Base-by-base conservation (phyloP, 2,113 vertebrate genomes). In the Chaenogobius annularis region DNA sequence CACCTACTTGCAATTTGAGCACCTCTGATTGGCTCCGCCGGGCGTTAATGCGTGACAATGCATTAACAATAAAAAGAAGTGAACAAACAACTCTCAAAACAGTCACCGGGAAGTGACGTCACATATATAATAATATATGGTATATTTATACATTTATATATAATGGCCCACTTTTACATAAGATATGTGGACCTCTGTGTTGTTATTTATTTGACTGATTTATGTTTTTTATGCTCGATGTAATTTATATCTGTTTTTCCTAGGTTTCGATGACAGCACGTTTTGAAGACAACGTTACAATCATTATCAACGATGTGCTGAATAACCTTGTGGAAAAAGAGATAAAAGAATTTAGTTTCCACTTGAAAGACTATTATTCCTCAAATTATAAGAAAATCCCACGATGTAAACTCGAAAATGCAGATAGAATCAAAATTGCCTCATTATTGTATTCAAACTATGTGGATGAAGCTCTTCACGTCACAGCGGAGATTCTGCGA, bases 401-500 rank as follows among this genome's bases (percentile, higher is more conserved):
- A 31, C 0, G 0, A 9, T 0, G 73, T n/a, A 73, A 61, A 65
- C 54, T 89, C 46, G 56, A 81, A 8, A 35, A 0, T 47, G 79
- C 35, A 8, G 66, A 71, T 82, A 55, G 5, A 7, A 20, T 0
- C 10, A 77, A 85, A n/a, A 74, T 79, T 0, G 62, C 80, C 10
- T 52, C 0, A 0, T 12, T 87, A 46, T 37, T 89, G 65, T 71
- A 11, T 13, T 0, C 11, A 1, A 68, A 80, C 20, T 82, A 82
- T 56, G 54, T 37, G 26, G 6, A 69, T 0, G 1, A 56, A 0
- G 56, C 20, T 2, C 35, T 2, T 35, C 1, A 8, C 23, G 64
- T 83, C 14, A 2, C 82, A 6, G 13, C 7, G 26, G 12, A 79
- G 3, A 22, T 44, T 47, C 82, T 89, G 0, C 19, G 0, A 1